phyloP scores from a whole-genome alignment of 1,140 invertebrate genomes.

The Drosophila nigromelanica region DNA sequence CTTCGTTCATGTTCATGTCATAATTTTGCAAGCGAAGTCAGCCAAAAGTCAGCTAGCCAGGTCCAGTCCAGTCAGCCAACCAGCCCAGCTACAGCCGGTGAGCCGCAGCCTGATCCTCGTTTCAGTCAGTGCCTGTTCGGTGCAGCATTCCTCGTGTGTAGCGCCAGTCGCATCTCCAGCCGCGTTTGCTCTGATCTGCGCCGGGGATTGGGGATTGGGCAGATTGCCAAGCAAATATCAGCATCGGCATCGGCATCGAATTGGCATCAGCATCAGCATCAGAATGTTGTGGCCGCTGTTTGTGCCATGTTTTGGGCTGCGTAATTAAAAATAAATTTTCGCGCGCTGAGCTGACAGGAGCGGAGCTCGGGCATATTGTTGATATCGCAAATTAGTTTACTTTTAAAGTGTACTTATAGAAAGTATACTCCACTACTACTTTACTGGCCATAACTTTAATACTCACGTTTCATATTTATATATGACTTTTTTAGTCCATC shows the following conservation, averaged over 20 bases:
- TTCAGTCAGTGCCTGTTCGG: not conserved
- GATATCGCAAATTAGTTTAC: no score
- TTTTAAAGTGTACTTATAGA: no score
- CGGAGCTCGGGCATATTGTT: constrained; percentile 17
- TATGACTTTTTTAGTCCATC: no score
- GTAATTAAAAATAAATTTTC: constrained; percentile 83
- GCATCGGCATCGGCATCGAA: constrained; percentile 4
- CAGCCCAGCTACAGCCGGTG: not conserved
- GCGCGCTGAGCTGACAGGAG: constrained; percentile 54
- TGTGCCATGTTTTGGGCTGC: constrained; percentile 78
- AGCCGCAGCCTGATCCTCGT: no score
- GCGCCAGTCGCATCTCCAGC: constrained; percentile 71
- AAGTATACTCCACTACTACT: no score
- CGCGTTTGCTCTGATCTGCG: constrained; percentile 38
- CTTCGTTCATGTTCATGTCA: constrained; percentile 83
- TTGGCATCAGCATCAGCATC: constrained; percentile 36
- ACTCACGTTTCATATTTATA: no score
- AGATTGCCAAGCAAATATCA: constrained; percentile 18
- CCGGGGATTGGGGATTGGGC: constrained; percentile 7
- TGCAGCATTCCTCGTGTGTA: constrained; percentile 58
- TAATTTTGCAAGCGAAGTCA: constrained; percentile 70
- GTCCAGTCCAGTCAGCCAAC: not conserved
- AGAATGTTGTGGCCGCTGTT: constrained; percentile 74
- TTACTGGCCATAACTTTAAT: no score
- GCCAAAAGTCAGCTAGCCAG: not conserved